Conservation (phyloP, 2,797 vertebrate genomes). For the Channallabes apus region DNA sequence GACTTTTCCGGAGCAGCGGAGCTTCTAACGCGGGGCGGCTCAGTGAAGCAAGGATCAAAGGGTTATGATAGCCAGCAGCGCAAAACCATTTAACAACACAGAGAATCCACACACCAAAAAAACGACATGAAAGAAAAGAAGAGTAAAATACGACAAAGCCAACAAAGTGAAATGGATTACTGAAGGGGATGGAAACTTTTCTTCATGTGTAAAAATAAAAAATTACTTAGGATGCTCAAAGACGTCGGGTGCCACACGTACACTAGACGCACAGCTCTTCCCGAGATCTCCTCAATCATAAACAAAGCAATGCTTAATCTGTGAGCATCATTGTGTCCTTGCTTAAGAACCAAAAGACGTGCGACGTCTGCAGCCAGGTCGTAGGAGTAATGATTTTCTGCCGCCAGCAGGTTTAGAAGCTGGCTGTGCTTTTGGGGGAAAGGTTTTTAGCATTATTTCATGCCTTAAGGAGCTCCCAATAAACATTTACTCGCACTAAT, state of each 20-base stretch:
- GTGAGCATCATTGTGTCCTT: background rate
- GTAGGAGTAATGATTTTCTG: slow-evolving; percentile 24
- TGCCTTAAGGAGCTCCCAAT: slow-evolving; percentile 32
- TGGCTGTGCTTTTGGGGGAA: slow-evolving; percentile 13
- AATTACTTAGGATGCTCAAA: slow-evolving; percentile 2
- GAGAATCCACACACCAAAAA: slow-evolving; percentile 19
- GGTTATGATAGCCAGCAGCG: slow-evolving; percentile 33
- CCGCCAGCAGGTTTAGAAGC: slow-evolving; percentile 16
- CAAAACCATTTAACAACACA: slow-evolving; percentile 43
- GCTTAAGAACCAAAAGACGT: slow-evolving; percentile 1
- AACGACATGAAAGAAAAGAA: slow-evolving; percentile 33
- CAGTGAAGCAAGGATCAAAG: slow-evolving; percentile 50
- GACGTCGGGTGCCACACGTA: slow-evolving; percentile 7
- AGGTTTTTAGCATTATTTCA: slow-evolving; percentile 17
- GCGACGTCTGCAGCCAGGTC: slow-evolving; percentile 1
- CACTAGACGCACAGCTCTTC: slow-evolving; percentile 3
- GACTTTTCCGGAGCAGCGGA: slow-evolving; percentile 11
- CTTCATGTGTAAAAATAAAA: slow-evolving; percentile 4
- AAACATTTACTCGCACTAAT: slow-evolving; percentile 44
- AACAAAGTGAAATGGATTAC: slow-evolving; percentile 21
- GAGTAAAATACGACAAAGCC: background rate
- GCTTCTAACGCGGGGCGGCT: slow-evolving; percentile 16
- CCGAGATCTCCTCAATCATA: background rate
- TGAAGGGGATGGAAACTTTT: slow-evolving; percentile 6
- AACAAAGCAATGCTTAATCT: background rate